phyloP scores from a whole-genome alignment of 2,113 vertebrate species.

The Chitala chitala region DNA sequence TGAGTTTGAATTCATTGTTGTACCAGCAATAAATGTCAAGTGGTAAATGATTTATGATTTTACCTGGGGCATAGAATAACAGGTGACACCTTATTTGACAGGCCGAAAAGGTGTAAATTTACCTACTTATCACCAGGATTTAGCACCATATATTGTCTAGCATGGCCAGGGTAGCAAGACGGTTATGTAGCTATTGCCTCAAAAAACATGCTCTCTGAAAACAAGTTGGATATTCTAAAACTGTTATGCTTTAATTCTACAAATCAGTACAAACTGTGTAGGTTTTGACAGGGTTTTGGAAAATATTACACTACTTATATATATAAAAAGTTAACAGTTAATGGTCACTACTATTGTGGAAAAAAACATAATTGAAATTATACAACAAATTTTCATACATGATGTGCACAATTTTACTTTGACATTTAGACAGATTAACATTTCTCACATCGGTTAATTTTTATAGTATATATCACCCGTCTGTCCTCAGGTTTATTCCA shows the following conservation, averaged over 20 bases:
- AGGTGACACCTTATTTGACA: background rate
- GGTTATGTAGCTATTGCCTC: conserved; percentile 1
- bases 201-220: conserved; percentile 22
- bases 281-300: too few species aligned
- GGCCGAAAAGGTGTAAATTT: background rate
- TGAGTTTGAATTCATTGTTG: conserved; percentile 24
- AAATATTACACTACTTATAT: too few species aligned
- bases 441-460: background rate
- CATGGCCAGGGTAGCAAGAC: background rate
- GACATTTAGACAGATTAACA: background rate
- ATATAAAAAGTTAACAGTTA: too few species aligned
- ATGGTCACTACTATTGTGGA: too few species aligned
- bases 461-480: background rate
- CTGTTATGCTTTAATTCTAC: too few species aligned
- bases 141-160: background rate
- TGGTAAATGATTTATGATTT: conserved; percentile 41
- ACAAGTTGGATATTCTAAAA: too few species aligned
- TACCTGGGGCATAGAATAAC: conserved; percentile 33
- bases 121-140: background rate
- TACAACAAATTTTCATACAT: too few species aligned
- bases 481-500: too few species aligned
- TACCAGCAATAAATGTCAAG: conserved; percentile 38
- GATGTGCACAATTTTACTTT: too few species aligned
- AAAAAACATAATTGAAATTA: too few species aligned
- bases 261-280: background rate